A percentile compares a stretch with the other conserved stretches of the same genome.
phyloP scores from a whole-genome alignment of 2,888 invertebrate genomes.

The Sphaerophoria rueppellii region DNA sequence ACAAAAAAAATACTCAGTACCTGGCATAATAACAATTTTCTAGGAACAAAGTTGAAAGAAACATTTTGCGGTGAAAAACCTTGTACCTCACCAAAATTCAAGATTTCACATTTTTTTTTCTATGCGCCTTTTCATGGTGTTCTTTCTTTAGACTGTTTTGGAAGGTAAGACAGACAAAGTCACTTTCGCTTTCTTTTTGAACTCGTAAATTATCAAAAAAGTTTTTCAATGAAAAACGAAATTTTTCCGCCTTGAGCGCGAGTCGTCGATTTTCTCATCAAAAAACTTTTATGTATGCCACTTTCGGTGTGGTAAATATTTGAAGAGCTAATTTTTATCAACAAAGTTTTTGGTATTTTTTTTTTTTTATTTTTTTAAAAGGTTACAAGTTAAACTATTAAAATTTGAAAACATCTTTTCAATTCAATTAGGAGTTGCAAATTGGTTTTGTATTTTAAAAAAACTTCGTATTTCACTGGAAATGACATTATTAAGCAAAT shows the following conservation, averaged over 20 bases:
- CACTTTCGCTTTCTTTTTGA: constrained; percentile 51
- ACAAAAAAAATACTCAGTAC: no score
- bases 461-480: no score
- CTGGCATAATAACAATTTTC: no score
- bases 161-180: constrained; percentile 10
- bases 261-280: constrained; percentile 45
- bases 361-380: no score
- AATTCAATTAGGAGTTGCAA: constrained; percentile 39
- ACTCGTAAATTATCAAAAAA: constrained; percentile 51
- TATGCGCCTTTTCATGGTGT: not conserved
- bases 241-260: constrained; percentile 43
- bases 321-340: constrained; percentile 46
- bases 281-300: constrained; percentile 37
- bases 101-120: constrained; percentile 23
- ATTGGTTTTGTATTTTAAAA: not conserved
- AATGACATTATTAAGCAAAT: no score
- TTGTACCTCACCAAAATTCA: constrained; percentile 26
- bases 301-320: no score
- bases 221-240: constrained; percentile 64
- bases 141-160: constrained; percentile 6
- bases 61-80: no score
- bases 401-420: constrained; percentile 47
- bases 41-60: not conserved
- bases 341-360: no score
- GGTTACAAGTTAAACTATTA: constrained; percentile 43